Evolutionary conservation across 1,140 invertebrate genomes (phyloP).

Genomic region (Drosophila kikkawai): DNA sequence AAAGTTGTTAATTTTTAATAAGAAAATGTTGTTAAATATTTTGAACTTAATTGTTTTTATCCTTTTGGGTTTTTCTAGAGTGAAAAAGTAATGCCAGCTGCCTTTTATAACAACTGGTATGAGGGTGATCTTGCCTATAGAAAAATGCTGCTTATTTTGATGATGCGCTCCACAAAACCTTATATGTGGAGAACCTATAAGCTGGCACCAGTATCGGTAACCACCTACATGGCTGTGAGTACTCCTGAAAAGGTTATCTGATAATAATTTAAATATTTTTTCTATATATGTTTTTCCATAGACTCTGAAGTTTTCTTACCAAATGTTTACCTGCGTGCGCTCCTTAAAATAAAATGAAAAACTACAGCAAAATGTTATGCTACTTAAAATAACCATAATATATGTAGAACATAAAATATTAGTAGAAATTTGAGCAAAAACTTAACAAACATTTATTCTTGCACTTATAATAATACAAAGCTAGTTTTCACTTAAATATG

Average conservation of each 20-base stretch:
- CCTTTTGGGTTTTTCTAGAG: slow-evolving; percentile 39
- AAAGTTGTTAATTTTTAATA: background rate
- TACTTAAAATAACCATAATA: background rate
- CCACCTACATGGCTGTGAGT: slow-evolving; percentile 61
- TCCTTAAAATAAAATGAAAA: slow-evolving; percentile 31
- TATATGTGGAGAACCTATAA: slow-evolving; percentile 62
- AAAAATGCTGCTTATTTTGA: slow-evolving; percentile 68
- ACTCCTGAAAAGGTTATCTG: background rate
- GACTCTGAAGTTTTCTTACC: slow-evolving; percentile 64
- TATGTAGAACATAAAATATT: background rate
- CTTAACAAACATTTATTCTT: background rate
- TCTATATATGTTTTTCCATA: background rate
- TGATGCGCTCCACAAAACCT: slow-evolving; percentile 54
- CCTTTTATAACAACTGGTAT: slow-evolving; percentile 78
- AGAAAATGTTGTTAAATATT: too few relatives aligned
- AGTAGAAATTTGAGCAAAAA: background rate
- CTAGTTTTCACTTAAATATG: background rate
- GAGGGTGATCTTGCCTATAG: slow-evolving; percentile 64
- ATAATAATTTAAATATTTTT: too few relatives aligned
- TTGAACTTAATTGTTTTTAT: background rate
- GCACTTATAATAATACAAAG: background rate
- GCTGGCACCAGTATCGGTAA: slow-evolving; percentile 63
- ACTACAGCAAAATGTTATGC: background rate
- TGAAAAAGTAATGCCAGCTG: slow-evolving; percentile 59
- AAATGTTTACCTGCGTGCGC: slow-evolving; percentile 57